Conservation (phyloP, 92 coral and sea anemone genomes). For the Palythoa grandis region DNA sequence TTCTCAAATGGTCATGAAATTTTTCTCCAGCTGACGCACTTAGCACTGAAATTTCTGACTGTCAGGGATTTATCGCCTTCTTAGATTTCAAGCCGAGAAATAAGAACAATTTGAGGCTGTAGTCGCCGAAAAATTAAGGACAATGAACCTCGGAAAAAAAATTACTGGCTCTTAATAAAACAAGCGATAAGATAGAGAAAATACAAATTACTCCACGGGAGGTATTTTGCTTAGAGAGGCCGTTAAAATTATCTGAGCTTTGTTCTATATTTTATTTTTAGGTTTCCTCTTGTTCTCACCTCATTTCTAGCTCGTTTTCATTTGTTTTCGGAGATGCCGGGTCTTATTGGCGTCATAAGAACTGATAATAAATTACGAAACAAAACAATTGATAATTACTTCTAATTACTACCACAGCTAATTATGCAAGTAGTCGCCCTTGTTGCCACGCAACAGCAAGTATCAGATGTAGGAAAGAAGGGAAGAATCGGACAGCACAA, state of each 20-base stretch:
- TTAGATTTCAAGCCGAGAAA: not conserved
- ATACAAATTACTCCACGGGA: not conserved
- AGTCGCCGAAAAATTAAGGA: not conserved
- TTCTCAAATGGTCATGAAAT: no score
- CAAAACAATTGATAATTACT: constrained; percentile 39
- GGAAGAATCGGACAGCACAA: constrained; percentile 1
- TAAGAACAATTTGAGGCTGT: not conserved
- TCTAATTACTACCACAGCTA: constrained; percentile 14
- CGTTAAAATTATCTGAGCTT: not conserved
- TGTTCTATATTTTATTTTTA: not conserved
- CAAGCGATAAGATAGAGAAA: not conserved
- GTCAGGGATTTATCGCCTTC: no score
- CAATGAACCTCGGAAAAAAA: not conserved
- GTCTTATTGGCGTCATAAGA: not conserved
- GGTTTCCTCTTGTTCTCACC: not conserved
- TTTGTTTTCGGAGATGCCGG: not conserved
- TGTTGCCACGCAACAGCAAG: constrained; percentile 44
- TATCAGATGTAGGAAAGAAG: constrained; percentile 34
- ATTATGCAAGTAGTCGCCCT: constrained; percentile 35
- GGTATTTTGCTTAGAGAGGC: no score
- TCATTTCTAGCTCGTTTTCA: not conserved
- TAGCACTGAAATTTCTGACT: no score
- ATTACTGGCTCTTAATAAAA: not conserved
- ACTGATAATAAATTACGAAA: constrained; percentile 37
- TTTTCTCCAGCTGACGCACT: no score